Evolutionary conservation across 64 coral and sea anemone species (phyloP).

Genomic region (Cladopsammia gracilis): DNA sequence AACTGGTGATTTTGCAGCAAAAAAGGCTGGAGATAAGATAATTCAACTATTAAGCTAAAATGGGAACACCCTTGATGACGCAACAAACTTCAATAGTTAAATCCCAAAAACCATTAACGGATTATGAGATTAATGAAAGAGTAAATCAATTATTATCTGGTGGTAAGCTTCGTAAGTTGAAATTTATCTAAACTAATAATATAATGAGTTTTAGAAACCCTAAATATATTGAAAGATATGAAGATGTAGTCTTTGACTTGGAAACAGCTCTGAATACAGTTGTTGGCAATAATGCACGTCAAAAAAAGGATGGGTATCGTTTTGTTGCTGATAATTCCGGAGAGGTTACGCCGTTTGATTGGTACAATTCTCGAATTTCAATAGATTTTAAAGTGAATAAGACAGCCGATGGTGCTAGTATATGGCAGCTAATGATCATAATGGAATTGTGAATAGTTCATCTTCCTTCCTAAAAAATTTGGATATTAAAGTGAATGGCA

Average conservation of each 20-base stretch:
- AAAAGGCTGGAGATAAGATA: background rate
- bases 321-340: background rate
- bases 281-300: background rate
- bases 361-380: background rate
- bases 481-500: background rate
- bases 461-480: background rate
- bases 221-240: slow-evolving; percentile 21
- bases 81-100: too few species aligned
- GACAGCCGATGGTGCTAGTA: background rate
- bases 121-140: too few species aligned
- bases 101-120: too few species aligned
- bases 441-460: too few species aligned
- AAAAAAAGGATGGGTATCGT: background rate
- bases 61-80: too few species aligned
- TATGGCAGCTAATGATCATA: background rate
- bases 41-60: background rate
- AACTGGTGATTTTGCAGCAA: background rate
- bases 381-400: slow-evolving; percentile 2
- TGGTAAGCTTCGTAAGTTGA: background rate
- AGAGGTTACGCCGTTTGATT: background rate
- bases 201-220: background rate
- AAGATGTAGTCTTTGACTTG: slow-evolving; percentile 31
- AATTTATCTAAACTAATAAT: slow-evolving; percentile 14
- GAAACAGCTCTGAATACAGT: slow-evolving; percentile 3
- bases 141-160: too few species aligned